These are phyloP conservation scores for Gymnodraco acuticeps DNA, from an alignment of 2,797 vertebrate genomes.

Conservation along the genomic window DNA sequence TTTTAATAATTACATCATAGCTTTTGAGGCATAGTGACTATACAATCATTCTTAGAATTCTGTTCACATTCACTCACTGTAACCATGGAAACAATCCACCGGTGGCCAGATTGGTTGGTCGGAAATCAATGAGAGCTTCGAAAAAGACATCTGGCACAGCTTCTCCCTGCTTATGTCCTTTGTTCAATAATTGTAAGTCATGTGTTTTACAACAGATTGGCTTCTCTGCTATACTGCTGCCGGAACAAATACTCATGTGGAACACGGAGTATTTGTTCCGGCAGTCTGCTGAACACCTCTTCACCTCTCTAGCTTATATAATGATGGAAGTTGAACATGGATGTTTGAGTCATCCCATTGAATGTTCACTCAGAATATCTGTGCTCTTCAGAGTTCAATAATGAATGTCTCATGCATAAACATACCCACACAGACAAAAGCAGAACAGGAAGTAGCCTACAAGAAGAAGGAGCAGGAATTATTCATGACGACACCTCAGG, in stretches of 20 bases:
- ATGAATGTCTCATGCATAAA: constrained; percentile 73
- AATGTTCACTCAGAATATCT: constrained; percentile 67
- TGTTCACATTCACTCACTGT: constrained; percentile 60
- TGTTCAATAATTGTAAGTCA: constrained; percentile 16
- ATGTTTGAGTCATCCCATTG: constrained; percentile 68
- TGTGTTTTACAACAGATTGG: constrained; percentile 14
- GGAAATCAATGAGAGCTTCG: constrained; percentile 48
- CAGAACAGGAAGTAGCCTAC: constrained; percentile 69
- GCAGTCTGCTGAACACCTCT: constrained; percentile 44
- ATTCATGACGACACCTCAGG: constrained; percentile 75
- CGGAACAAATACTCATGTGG: too few species aligned
- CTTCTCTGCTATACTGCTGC: background rate
- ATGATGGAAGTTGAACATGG: constrained; percentile 52
- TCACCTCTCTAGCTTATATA: constrained; percentile 50
- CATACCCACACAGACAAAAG: constrained; percentile 67
- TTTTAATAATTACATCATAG: constrained; percentile 66
- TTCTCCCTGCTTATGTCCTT: constrained; percentile 3
- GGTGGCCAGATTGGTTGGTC: constrained; percentile 40
- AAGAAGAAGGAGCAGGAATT: constrained; percentile 66
- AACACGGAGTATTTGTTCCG: constrained; percentile 23
- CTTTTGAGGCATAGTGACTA: constrained; percentile 31
- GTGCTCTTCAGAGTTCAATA: constrained; percentile 69
- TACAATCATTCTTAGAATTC: constrained; percentile 58
- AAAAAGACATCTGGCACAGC: constrained; percentile 27
- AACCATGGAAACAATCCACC: constrained; percentile 75